phyloP scores from a whole-genome alignment of 2,888 invertebrate species.

The Drosophila borborema region DNA sequence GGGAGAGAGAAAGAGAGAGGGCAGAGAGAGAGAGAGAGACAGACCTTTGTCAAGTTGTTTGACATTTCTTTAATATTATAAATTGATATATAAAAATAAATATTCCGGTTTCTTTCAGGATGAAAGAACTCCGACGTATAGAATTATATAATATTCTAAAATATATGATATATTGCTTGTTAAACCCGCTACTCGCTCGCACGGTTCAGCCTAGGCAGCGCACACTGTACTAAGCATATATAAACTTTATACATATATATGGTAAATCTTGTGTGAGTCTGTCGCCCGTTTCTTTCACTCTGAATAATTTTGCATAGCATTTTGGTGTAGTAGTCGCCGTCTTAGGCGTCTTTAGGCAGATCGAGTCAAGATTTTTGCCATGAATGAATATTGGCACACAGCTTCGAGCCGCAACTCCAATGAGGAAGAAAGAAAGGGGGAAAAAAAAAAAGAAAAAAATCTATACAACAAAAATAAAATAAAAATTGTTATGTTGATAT shows the following conservation, averaged over 20 bases:
- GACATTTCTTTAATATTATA: background rate
- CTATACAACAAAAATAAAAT: slow-evolving; percentile 45
- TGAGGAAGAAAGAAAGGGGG: slow-evolving; percentile 62
- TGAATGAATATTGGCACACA: slow-evolving; percentile 78
- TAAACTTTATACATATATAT: slow-evolving; percentile 42
- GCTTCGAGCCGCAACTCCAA: slow-evolving; percentile 51
- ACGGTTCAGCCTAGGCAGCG: slow-evolving; percentile 23
- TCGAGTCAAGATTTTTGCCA: slow-evolving; percentile 67
- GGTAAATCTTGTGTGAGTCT: slow-evolving; percentile 70
- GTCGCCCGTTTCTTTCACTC: slow-evolving; percentile 74
- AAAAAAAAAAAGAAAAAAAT: slow-evolving; percentile 7
- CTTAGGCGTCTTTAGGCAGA: slow-evolving; percentile 53
- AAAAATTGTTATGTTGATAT: slow-evolving; percentile 83
- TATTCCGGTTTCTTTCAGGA: too few species aligned
- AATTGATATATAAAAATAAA: background rate
- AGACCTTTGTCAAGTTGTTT: background rate
- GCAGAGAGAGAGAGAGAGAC: background rate
- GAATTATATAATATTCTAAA: too few species aligned
- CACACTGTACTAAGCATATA: slow-evolving; percentile 57
- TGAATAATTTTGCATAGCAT: slow-evolving; percentile 81
- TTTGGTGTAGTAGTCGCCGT: slow-evolving; percentile 57
- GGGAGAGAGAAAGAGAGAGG: background rate
- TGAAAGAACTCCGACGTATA: too few species aligned
- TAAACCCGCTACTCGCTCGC: background rate
- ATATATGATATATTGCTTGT: too few species aligned